These are phyloP conservation scores for Synodontis membranacea DNA, from an alignment of 2,113 vertebrate genomes.

Conservation along the genomic window DNA sequence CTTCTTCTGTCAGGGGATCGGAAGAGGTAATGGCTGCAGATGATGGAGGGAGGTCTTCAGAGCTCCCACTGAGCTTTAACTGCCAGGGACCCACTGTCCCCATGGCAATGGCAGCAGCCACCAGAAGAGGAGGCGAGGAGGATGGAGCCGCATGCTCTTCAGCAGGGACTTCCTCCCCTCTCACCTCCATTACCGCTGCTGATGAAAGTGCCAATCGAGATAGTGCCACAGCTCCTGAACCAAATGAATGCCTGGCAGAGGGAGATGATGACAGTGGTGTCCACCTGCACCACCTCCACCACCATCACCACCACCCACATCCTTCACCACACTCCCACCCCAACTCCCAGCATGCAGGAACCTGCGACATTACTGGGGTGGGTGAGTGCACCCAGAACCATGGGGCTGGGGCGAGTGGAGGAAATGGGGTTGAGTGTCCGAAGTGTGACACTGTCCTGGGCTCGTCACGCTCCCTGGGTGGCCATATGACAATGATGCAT, in stretches of 20 bases:
- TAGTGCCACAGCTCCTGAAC: conserved; percentile 98
- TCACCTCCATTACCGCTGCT: conserved; percentile 73
- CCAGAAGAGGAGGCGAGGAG: conserved; percentile 87
- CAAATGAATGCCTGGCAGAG: conserved; percentile 93
- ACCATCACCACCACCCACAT: conserved; percentile 74
- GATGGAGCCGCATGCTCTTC: conserved; percentile 73
- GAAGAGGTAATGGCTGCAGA: conserved; percentile 84
- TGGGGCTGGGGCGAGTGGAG: conserved; percentile 70
- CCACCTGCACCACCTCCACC: conserved; percentile 74
- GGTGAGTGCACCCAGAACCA: conserved; percentile 94
- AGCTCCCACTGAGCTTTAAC: conserved; percentile 96
- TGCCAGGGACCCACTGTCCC: conserved; percentile 82
- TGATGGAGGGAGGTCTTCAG: conserved; percentile 86
- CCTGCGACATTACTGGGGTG: conserved; percentile 85
- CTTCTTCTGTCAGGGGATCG: conserved; percentile 85
- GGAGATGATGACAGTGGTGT: conserved; percentile 88
- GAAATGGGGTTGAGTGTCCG: conserved; percentile 96
- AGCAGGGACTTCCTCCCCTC: conserved; percentile 72
- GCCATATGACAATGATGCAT: conserved; percentile 99
- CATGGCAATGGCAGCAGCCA: conserved; percentile 76
- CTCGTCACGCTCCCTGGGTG: conserved; percentile 94
- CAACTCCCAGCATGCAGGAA: conserved; percentile 75
- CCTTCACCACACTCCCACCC: conserved; percentile 69
- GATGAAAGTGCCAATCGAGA: conserved; percentile 99
- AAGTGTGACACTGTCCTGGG: conserved; percentile 97